Evolutionary conservation across 2,797 vertebrate species (phyloP).

Genomic region (Hippoglossus hippoglossus): DNA sequence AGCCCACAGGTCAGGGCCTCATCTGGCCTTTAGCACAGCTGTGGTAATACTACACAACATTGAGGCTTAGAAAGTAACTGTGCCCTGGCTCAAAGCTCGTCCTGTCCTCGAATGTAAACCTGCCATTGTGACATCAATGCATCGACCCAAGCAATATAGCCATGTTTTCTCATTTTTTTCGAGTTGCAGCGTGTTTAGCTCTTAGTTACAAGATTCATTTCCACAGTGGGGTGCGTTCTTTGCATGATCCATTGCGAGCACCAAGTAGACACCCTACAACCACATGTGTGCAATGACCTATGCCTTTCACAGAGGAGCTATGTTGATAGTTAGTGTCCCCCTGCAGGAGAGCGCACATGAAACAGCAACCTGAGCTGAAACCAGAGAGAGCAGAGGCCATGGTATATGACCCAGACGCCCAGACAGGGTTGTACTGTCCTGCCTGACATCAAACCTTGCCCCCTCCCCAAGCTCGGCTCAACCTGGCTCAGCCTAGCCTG

Average conservation of each 20-base stretch:
- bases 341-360: conserved; percentile 75
- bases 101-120: conserved; percentile 43
- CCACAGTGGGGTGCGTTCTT: conserved; percentile 58
- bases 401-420: conserved; percentile 75
- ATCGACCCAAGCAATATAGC: conserved; percentile 17
- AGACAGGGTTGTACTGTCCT: conserved; percentile 73
- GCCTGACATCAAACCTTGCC: conserved; percentile 70
- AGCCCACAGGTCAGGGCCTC: conserved; percentile 72
- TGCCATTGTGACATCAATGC: conserved; percentile 31
- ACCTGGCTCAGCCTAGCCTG: conserved; percentile 38
- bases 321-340: conserved; percentile 78
- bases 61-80: conserved; percentile 49
- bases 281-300: conserved; percentile 74
- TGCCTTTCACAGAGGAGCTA: conserved; percentile 71
- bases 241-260: conserved; percentile 56
- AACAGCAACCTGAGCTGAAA: conserved; percentile 79
- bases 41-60: conserved; percentile 51
- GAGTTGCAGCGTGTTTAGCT: conserved; percentile 43
- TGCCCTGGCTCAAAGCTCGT: conserved; percentile 29
- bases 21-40: conserved; percentile 71
- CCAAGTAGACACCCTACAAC: conserved; percentile 47
- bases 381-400: conserved; percentile 75
- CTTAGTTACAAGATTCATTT: conserved; percentile 64
- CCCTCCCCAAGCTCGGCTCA: conserved; percentile 21
- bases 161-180: conserved; percentile 25